Conservation (phyloP, 2,797 vertebrate species). For the Cuniculus paca region DNA sequence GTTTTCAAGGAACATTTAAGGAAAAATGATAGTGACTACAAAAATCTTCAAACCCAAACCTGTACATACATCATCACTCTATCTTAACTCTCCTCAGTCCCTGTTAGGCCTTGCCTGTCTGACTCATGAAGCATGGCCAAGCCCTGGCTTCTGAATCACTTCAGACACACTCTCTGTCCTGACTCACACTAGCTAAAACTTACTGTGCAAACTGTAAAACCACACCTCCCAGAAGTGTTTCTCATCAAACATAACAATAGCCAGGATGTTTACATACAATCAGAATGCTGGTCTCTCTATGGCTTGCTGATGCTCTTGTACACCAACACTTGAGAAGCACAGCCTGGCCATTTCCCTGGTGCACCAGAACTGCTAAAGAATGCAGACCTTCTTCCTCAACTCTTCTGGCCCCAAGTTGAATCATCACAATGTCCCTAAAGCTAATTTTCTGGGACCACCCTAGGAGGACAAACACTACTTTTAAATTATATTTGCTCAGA, state of each 20-base stretch:
- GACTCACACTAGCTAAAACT: not conserved
- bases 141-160: not conserved
- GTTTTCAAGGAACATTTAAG: slow-evolving; percentile 42
- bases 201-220: not conserved
- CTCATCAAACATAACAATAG: not conserved
- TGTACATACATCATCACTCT: not conserved
- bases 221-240: not conserved
- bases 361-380: not conserved
- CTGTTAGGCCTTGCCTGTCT: not conserved
- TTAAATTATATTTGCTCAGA: not conserved
- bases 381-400: not conserved
- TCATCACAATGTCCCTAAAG: not conserved
- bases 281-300: not conserved
- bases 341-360: not conserved
- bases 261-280: not conserved
- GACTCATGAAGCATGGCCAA: not conserved
- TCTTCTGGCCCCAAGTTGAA: not conserved
- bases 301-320: too few relatives aligned
- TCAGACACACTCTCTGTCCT: not conserved
- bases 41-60: not conserved
- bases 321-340: not conserved
- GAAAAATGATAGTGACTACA: not conserved
- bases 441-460: not conserved
- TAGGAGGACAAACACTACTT: not conserved
- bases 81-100: not conserved